These are phyloP conservation scores for Thymallus thymallus DNA, from an alignment of 2,113 vertebrate genomes.

Conservation along the genomic window DNA sequence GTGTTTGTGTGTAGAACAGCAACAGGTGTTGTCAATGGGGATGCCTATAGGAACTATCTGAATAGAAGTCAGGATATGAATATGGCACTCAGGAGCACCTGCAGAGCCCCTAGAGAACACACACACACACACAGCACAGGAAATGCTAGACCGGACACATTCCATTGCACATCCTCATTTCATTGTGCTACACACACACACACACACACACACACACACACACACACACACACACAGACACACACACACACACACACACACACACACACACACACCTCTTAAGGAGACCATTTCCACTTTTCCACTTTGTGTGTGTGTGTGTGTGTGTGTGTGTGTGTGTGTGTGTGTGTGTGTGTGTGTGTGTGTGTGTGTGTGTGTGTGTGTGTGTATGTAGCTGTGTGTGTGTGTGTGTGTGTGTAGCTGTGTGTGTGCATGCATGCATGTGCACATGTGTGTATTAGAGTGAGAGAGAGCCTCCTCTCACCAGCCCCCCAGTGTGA, in stretches of 20 bases:
- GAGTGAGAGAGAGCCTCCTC: too few relatives aligned
- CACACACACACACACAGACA: too few relatives aligned
- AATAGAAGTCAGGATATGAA: slow-evolving; percentile 76
- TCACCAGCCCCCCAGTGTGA: slow-evolving; percentile 35
- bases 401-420: not conserved
- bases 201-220: slow-evolving; percentile 6
- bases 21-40: slow-evolving; percentile 70
- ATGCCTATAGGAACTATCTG: slow-evolving; percentile 52
- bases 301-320: not conserved
- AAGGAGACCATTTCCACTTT: too few relatives aligned
- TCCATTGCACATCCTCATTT: slow-evolving; percentile 46
- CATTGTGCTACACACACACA: slow-evolving; percentile 15
- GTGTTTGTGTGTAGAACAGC: slow-evolving; percentile 25
- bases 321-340: not conserved
- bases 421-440: not conserved
- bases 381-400: not conserved
- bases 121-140: slow-evolving; percentile 47
- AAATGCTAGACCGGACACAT: slow-evolving; percentile 54
- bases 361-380: not conserved
- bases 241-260: too few relatives aligned
- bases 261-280: too few relatives aligned
- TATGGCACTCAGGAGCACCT: slow-evolving; percentile 63
- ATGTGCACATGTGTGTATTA: not conserved
- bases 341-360: not conserved
- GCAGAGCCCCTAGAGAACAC: slow-evolving; percentile 52